These are phyloP conservation scores for Apotomis betuletana DNA, from an alignment of 2,888 invertebrate species.

Conservation along the genomic window DNA sequence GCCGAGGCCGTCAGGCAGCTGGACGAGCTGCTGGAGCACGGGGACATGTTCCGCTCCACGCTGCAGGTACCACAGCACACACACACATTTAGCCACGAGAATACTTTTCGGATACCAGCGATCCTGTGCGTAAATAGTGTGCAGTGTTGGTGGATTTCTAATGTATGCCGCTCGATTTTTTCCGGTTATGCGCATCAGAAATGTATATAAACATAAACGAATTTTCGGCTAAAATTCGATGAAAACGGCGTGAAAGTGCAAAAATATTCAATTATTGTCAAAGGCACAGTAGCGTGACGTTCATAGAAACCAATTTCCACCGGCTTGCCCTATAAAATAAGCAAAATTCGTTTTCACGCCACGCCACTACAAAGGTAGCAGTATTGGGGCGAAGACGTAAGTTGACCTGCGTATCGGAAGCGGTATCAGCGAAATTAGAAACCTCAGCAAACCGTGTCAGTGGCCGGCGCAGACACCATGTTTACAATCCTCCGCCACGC, in stretches of 20 bases:
- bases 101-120: no score
- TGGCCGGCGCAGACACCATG: conserved; percentile 45
- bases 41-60: conserved; percentile 86
- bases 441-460: conserved; percentile 44
- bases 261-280: no score
- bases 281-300: no score
- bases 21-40: conserved; percentile 84
- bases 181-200: neutral
- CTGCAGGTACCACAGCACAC: conserved; percentile 82
- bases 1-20: conserved; percentile 83
- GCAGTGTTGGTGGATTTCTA: no score
- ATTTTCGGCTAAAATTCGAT: no score
- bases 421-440: conserved; percentile 46
- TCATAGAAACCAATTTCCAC: no score
- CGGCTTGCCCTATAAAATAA: no score
- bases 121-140: no score
- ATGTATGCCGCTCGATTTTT: no score
- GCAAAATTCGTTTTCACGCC: no score
- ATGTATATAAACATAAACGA: neutral
- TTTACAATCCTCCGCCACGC: conserved; percentile 22
- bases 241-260: no score
- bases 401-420: conserved; percentile 19
- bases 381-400: conserved; percentile 12
- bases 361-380: neutral
- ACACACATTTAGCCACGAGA: no score